phyloP scores from a whole-genome alignment of 2,113 vertebrate genomes.

The Oryzias melastigma region DNA sequence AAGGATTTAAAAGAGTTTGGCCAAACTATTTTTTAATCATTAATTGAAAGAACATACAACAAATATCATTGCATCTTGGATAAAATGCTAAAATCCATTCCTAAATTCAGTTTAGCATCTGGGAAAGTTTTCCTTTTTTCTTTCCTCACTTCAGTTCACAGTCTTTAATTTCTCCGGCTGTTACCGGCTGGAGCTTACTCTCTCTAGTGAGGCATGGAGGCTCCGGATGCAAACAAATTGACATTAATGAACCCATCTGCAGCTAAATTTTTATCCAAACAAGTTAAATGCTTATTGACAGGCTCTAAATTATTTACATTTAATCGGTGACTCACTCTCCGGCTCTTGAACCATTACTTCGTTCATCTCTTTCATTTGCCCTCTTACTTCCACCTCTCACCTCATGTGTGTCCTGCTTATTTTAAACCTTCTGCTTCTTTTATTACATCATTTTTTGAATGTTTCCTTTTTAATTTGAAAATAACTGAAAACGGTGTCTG shows the following conservation, averaged over 20 bases:
- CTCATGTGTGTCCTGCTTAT: not conserved
- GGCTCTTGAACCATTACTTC: conserved; percentile 6
- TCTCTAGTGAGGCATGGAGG: not conserved
- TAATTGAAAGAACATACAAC: too few species aligned
- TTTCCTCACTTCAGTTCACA: conserved; percentile 10
- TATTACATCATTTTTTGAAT: not conserved
- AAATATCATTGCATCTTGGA: too few species aligned
- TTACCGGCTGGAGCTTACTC: conserved; percentile 7
- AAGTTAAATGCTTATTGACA: conserved; percentile 16
- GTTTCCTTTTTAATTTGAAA: conserved; percentile 21
- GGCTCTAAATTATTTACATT: conserved; percentile 37
- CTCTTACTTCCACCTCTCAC: not conserved
- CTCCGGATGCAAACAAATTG: conserved; percentile 33
- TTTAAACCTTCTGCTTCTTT: not conserved
- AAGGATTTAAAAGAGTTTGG: too few species aligned
- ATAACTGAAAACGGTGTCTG: not conserved
- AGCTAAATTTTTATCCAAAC: conserved; percentile 23
- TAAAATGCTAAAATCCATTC: conserved; percentile 2
- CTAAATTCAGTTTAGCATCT: too few species aligned
- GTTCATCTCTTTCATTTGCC: conserved; percentile 6
- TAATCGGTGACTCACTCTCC: not conserved
- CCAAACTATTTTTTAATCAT: too few species aligned
- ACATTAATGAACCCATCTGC: conserved; percentile 33
- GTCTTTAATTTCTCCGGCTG: conserved; percentile 39
- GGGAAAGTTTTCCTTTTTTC: too few species aligned